Evolutionary conservation across 2,797 vertebrate genomes (phyloP), one percentile per base, ranked within the genome.

Genomic region (Garrulus glandarius): DNA sequence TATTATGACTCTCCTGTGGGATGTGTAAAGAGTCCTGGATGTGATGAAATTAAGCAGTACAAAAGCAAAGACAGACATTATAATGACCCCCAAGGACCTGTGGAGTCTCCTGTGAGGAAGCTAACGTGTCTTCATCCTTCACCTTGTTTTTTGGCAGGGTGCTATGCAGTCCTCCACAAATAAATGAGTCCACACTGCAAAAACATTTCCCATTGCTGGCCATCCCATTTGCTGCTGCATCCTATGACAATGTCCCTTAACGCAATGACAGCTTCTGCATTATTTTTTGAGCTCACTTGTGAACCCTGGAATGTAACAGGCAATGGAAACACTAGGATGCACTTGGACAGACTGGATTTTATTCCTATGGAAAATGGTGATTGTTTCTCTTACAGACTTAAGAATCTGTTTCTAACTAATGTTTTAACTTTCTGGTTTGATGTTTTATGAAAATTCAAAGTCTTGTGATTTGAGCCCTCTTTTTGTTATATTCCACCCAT

Each of bases 1-100:
- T 53, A 34, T 16, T 61, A 3, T 1, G 0, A 7, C 17, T 53
- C 27, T 63, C 29, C 43, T 1, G 0, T 44, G 46, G 41, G 32
- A n/a, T 44, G 17, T 30, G 22, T 4, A 0, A 50, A 53, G 32
- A 15, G 13, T 50, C 24, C 21, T 27, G 41, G 17, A 32, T 69
- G 18, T 44, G 29, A 23, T 36, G 46, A 57, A 55, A 32, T 52
- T 39, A 56, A 36, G 15, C 27, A 7, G 17, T 26, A 26, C 10
- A 21, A 43, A 18, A 55, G 14, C 1, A 8, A 88, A 27, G 39
- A 49, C 3, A 55, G 61, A 41, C n/a, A 19, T 23, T 26, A 8
- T 30, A 23, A 8, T 8, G 65, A n/a, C 15, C 24, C 16, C 19
- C 30, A 26, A 23, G 41, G 20, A 56, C 17, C 15, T 24, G 9